These are phyloP conservation scores for Tetranychus urticae DNA, from an alignment of 1,140 invertebrate species.

Conservation along the genomic window DNA sequence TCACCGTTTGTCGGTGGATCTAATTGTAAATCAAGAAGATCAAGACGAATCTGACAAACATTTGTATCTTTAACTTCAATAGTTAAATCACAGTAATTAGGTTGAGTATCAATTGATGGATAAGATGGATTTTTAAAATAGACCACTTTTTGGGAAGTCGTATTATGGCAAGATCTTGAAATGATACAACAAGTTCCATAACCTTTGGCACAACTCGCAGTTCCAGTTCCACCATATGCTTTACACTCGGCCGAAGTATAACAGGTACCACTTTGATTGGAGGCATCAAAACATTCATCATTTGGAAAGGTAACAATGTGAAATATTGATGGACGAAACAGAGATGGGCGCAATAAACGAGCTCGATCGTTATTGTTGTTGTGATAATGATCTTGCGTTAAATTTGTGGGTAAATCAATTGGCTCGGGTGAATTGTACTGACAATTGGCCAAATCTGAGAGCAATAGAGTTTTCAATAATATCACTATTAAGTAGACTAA, in stretches of 20 bases:
- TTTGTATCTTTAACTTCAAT: constrained; percentile 31
- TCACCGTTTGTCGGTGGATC: constrained; percentile 35
- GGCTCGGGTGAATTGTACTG: too few relatives aligned
- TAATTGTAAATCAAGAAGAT: constrained; percentile 28
- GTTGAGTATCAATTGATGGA: constrained; percentile 11
- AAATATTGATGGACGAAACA: constrained; percentile 25
- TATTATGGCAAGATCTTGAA: constrained; percentile 9
- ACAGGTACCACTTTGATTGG: constrained; percentile 33
- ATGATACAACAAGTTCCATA: constrained; percentile 18
- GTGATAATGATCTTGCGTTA: too few relatives aligned
- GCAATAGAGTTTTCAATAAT: too few relatives aligned
- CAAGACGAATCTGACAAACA: constrained; percentile 37
- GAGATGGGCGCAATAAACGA: neutral
- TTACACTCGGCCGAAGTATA: constrained; percentile 24
- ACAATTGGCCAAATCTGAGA: too few relatives aligned
- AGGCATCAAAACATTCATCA: constrained; percentile 29
- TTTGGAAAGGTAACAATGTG: constrained; percentile 44
- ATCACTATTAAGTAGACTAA: too few relatives aligned
- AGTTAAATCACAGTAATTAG: constrained; percentile 30
- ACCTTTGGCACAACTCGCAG: constrained; percentile 15
- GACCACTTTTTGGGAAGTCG: constrained; percentile 10
- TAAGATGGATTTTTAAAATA: constrained; percentile 12
- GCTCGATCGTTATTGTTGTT: too few relatives aligned
- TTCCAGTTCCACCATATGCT: constrained; percentile 12
- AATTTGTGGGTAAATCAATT: too few relatives aligned